Evolutionary conservation across 2,888 invertebrate species (phyloP).

Genomic region (Acanthosoma haemorrhoidale): DNA sequence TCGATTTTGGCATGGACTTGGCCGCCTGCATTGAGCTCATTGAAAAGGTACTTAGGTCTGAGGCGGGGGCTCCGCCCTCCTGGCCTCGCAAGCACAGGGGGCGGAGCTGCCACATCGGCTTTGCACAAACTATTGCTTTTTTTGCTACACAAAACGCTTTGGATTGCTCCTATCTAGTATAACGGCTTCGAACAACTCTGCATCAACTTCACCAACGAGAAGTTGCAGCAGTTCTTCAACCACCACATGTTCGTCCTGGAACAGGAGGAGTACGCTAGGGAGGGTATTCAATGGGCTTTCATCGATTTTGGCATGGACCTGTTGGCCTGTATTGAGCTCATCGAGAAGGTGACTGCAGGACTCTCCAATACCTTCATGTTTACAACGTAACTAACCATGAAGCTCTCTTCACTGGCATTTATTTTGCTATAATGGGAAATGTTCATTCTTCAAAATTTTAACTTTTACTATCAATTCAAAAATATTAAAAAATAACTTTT

Average conservation of each 20-base stretch:
- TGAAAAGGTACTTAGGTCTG: conserved; percentile 66
- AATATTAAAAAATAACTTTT: not conserved
- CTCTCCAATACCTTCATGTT: not conserved
- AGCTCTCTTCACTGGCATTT: not conserved
- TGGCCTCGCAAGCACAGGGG: not conserved
- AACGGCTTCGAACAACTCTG: conserved; percentile 94
- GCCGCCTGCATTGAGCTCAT: conserved; percentile 92
- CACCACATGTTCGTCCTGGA: conserved; percentile 94
- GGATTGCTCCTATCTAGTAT: conserved; percentile 54
- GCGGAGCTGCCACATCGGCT: conserved; percentile 13
- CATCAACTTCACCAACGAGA: conserved; percentile 95
- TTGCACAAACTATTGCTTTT: conserved; percentile 5
- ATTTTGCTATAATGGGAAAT: not conserved
- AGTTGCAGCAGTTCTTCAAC: conserved; percentile 93
- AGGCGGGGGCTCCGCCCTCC: conserved; percentile 9
- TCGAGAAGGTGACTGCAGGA: conserved; percentile 69
- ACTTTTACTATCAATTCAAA: not conserved
- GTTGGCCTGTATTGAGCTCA: conserved; percentile 81
- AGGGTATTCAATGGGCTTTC: conserved; percentile 86
- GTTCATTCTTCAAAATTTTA: no score
- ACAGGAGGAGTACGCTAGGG: conserved; percentile 90
- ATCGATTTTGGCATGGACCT: conserved; percentile 95
- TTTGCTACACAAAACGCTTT: conserved; percentile 2
- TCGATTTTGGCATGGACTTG: conserved; percentile 96
- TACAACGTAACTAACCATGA: not conserved